Conservation (phyloP, 2,888 invertebrate species). For the Tuberolachnus salignus region DNA sequence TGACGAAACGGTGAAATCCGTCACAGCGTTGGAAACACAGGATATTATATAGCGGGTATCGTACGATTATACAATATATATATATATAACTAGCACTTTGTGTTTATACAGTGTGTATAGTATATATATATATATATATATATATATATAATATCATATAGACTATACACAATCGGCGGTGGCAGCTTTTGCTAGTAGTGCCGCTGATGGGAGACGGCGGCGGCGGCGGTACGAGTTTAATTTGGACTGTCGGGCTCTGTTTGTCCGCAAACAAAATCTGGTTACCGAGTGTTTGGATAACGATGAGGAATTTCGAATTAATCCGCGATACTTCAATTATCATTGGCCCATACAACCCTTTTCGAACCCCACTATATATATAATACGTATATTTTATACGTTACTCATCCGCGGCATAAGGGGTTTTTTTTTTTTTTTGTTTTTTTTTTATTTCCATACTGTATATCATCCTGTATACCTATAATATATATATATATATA, state of each 20-base stretch:
- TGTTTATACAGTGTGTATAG: constrained; percentile 1
- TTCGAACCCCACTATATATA: constrained; percentile 37
- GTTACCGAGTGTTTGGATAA: constrained; percentile 56
- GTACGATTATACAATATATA: constrained; percentile 25
- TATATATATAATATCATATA: not conserved
- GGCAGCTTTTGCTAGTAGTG: constrained; percentile 3
- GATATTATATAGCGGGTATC: constrained; percentile 30
- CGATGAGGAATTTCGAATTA: constrained; percentile 55
- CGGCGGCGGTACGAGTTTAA: constrained; percentile 37
- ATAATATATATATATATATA: too few species aligned
- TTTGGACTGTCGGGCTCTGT: constrained; percentile 53
- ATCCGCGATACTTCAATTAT: constrained; percentile 55
- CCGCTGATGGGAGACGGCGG: not conserved
- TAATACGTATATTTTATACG: not conserved
- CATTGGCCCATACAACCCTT: constrained; percentile 56
- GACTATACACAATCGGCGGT: not conserved
- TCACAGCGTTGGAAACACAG: constrained; percentile 29
- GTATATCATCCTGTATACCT: not conserved
- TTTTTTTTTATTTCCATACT: constrained; percentile 1
- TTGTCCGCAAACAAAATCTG: constrained; percentile 56
- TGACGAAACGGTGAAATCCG: constrained; percentile 44
- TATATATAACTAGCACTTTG: constrained; percentile 32
- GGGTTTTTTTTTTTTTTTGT: constrained; percentile 39
- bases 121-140: not conserved
- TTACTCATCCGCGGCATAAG: constrained; percentile 14